Conservation (phyloP, 2,797 vertebrate genomes). For the Melanotaenia maccullochi region DNA sequence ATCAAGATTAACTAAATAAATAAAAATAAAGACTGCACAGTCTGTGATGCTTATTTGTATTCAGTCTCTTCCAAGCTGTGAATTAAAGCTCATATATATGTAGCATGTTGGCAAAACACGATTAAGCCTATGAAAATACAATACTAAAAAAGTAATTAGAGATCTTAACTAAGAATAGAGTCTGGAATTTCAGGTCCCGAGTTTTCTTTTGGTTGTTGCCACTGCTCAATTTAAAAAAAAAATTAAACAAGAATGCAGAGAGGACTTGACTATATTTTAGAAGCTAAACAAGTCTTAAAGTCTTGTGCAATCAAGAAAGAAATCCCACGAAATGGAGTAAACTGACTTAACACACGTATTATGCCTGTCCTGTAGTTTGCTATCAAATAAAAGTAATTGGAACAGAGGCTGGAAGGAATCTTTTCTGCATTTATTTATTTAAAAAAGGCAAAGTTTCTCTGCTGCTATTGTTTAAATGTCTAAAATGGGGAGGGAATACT, state of each 20-base stretch:
- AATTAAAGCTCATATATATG: constrained; percentile 40
- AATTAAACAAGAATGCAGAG: constrained; percentile 24
- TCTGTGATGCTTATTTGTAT: constrained; percentile 28
- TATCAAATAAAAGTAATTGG: no score
- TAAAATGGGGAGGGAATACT: no score
- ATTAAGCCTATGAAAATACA: constrained; percentile 21
- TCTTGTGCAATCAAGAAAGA: constrained; percentile 21
- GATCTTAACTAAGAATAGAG: constrained; percentile 13
- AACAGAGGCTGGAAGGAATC: no score
- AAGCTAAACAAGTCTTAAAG: constrained; percentile 26
- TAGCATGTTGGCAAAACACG: constrained; percentile 45
- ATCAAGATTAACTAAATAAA: constrained; percentile 37
- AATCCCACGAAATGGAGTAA: constrained; percentile 17
- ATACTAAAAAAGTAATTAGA: constrained; percentile 27
- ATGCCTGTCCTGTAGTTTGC: no score
- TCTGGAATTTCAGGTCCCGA: constrained; percentile 21
- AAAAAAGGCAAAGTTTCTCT: no score
- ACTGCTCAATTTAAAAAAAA: constrained; percentile 23
- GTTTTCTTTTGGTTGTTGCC: constrained; percentile 9
- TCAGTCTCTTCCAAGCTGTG: constrained; percentile 37
- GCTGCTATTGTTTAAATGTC: no score
- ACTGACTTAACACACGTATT: not conserved
- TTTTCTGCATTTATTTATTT: no score
- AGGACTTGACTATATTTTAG: constrained; percentile 26
- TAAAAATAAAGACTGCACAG: constrained; percentile 25